phyloP scores from a whole-genome alignment of 2,113 vertebrate species.

The Dicentrarchus labrax region DNA sequence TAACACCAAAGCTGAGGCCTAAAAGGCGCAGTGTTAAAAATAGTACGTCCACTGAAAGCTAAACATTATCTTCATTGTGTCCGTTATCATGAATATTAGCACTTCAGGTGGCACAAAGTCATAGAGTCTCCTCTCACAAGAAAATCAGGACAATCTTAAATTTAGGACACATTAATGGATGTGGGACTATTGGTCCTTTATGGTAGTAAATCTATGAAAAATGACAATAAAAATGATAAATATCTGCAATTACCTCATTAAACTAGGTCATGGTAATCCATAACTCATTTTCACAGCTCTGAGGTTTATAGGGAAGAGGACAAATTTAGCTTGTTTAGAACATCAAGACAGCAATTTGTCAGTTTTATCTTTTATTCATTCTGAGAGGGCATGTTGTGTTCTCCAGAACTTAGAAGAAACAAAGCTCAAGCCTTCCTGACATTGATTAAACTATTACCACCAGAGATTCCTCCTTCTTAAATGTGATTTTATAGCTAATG shows the following conservation, averaged over 20 bases:
- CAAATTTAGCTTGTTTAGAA: slow-evolving; percentile 66
- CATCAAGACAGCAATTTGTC: slow-evolving; percentile 65
- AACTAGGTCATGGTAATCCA: slow-evolving; percentile 74
- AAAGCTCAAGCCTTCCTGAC: slow-evolving; percentile 47
- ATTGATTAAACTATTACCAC: slow-evolving; percentile 68
- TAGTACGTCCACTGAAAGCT: not conserved
- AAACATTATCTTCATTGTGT: not conserved
- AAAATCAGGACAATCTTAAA: slow-evolving; percentile 28
- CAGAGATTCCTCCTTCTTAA: slow-evolving; percentile 56
- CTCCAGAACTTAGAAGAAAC: slow-evolving; percentile 29
- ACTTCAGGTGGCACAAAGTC: slow-evolving; percentile 22
- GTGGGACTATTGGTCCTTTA: slow-evolving; percentile 24
- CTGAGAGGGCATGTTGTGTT: slow-evolving; percentile 13
- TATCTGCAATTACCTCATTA: slow-evolving; percentile 68
- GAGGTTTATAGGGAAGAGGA: slow-evolving; percentile 45
- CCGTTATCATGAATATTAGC: slow-evolving; percentile 11
- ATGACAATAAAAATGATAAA: slow-evolving; percentile 53
- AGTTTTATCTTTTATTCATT: slow-evolving; percentile 57
- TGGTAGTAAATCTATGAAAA: slow-evolving; percentile 50
- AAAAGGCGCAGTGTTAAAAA: slow-evolving; percentile 8
- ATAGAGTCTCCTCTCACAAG: not conserved
- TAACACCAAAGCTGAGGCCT: not conserved
- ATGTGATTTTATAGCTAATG: slow-evolving; percentile 77
- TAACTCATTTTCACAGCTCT: slow-evolving; percentile 65
- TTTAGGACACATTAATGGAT: slow-evolving; percentile 21